phyloP scores from a whole-genome alignment of 2,797 vertebrate genomes.

The Diplodus sargus region DNA sequence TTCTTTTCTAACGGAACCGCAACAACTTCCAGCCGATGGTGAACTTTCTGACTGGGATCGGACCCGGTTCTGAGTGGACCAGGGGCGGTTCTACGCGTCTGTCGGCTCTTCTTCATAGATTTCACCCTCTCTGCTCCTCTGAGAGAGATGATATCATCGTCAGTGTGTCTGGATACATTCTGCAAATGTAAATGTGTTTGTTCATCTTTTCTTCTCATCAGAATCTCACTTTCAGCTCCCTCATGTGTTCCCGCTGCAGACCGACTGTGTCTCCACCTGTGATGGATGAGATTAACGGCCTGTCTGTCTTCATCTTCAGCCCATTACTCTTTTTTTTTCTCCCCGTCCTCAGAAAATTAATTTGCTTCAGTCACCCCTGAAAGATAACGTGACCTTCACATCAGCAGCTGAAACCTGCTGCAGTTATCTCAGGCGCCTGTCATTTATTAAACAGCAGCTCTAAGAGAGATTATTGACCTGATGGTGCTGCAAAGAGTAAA shows the following conservation, averaged over 20 bases:
- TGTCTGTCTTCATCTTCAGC: conserved; percentile 41
- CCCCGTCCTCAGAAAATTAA: conserved; percentile 26
- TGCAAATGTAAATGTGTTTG: no score
- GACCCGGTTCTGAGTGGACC: neutral
- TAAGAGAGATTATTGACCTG: conserved; percentile 29
- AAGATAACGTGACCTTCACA: conserved; percentile 69
- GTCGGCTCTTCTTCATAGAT: neutral
- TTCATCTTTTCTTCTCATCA: no score
- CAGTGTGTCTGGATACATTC: neutral
- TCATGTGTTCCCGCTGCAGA: neutral
- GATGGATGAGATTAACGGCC: conserved; percentile 53
- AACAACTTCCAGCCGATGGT: conserved; percentile 22
- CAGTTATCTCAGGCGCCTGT: no score
- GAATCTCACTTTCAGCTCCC: neutral
- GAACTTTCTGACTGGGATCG: conserved; percentile 18
- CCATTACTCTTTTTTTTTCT: conserved; percentile 42
- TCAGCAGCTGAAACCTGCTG: neutral
- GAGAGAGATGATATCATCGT: neutral
- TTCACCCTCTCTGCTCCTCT: conserved; percentile 27
- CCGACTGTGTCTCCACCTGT: neutral
- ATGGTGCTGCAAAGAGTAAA: conserved; percentile 10
- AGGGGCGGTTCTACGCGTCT: no score
- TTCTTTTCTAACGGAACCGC: neutral
- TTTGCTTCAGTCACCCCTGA: conserved; percentile 51
- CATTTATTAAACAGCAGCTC: neutral